phyloP scores from a whole-genome alignment of 2,797 vertebrate genomes.

The Takifugu ocellatus region DNA sequence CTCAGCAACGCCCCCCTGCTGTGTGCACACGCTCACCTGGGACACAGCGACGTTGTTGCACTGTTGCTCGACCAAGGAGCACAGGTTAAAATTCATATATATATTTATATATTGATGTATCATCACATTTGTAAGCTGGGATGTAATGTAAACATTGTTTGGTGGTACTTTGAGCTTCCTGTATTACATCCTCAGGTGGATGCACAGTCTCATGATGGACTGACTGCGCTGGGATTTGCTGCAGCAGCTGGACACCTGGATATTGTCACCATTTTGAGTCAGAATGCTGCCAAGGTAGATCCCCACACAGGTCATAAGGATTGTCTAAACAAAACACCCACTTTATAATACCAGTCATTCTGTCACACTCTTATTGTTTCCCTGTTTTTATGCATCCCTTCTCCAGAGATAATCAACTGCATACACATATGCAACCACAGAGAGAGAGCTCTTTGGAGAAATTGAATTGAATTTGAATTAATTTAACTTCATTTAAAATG shows the following conservation, averaged over 20 bases:
- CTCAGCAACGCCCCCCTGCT: conserved; percentile 89
- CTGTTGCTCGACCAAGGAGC: conserved; percentile 91
- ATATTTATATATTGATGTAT: neutral
- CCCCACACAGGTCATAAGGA: neutral
- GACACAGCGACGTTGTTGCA: conserved; percentile 87
- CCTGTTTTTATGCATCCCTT: no score
- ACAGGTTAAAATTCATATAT: conserved; percentile 53
- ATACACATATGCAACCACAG: no score
- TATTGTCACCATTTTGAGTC: conserved; percentile 84
- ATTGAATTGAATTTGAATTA: no score
- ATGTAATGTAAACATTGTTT: neutral
- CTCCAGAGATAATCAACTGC: no score
- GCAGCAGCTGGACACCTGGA: conserved; percentile 88
- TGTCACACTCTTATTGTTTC: no score
- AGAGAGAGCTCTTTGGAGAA: no score
- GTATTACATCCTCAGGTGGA: conserved; percentile 72
- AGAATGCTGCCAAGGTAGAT: conserved; percentile 86
- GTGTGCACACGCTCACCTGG: conserved; percentile 93
- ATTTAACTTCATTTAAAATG: no score
- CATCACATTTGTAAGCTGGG: neutral
- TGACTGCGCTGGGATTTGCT: conserved; percentile 89
- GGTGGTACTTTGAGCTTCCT: neutral
- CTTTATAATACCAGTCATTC: neutral
- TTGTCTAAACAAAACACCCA: neutral
- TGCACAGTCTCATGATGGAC: conserved; percentile 85